Evolutionary conservation across 2,797 vertebrate genomes (phyloP).

Genomic region (Pterois miles): DNA sequence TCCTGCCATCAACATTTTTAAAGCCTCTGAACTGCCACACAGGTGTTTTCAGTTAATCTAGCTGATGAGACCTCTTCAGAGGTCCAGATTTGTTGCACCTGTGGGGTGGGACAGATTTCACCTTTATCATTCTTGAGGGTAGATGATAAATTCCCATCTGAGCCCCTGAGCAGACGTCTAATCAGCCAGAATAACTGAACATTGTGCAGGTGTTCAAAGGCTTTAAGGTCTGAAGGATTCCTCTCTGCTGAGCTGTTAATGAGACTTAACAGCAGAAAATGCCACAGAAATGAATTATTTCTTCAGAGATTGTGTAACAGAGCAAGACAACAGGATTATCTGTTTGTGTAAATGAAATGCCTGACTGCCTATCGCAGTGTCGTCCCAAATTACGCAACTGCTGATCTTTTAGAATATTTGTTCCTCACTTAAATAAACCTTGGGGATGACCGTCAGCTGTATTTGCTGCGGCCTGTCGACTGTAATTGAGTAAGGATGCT

Average conservation of each 20-base stretch:
- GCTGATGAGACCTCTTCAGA: background rate
- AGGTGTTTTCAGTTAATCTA: background rate
- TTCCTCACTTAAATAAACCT: slow-evolving; percentile 50
- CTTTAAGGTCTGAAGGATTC: slow-evolving; percentile 2
- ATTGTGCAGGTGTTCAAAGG: too few relatives aligned
- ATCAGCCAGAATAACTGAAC: background rate
- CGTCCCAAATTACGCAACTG: slow-evolving; percentile 45
- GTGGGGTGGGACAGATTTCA: rapidly evolving
- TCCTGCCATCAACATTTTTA: background rate
- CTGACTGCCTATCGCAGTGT: background rate
- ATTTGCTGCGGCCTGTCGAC: slow-evolving; percentile 15
- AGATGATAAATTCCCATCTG: background rate
- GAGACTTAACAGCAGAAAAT: background rate
- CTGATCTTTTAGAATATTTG: slow-evolving; percentile 19
- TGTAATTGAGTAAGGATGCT: slow-evolving; percentile 32
- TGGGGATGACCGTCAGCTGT: background rate
- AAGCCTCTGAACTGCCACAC: background rate
- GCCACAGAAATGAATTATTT: background rate
- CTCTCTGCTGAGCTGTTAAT: background rate
- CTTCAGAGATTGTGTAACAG: slow-evolving; percentile 22
- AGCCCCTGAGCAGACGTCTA: background rate
- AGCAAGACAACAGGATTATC: slow-evolving; percentile 19
- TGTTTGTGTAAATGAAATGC: slow-evolving; percentile 1
- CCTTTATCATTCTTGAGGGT: background rate
- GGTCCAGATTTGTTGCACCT: background rate